These are phyloP conservation scores for Gryllus longicercus DNA, from an alignment of 2,888 invertebrate species.

Conservation along the genomic window DNA sequence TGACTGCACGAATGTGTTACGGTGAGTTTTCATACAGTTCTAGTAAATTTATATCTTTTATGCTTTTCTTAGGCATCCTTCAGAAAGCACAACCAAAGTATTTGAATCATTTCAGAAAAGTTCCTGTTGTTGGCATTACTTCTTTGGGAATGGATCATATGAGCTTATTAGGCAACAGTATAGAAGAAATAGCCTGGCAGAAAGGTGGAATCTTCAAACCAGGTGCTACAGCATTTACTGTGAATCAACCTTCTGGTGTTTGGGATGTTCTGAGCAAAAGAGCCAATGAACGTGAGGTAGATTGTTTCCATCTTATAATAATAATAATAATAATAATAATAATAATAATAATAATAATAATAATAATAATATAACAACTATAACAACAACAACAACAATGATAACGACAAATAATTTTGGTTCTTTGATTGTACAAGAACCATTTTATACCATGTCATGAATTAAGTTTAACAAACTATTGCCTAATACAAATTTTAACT, in stretches of 20 bases:
- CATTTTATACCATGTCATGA: too few relatives aligned
- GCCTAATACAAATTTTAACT: too few relatives aligned
- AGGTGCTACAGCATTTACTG: constrained; percentile 67
- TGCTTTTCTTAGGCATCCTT: too few relatives aligned
- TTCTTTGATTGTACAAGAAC: too few relatives aligned
- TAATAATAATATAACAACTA: too few relatives aligned
- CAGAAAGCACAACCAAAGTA: background rate
- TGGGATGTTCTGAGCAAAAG: constrained; percentile 63
- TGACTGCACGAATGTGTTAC: constrained; percentile 90
- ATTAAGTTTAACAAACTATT: too few relatives aligned
- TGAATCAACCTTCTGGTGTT: constrained; percentile 60
- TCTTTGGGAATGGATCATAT: constrained; percentile 91
- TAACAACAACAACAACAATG: too few relatives aligned
- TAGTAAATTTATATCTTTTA: too few relatives aligned
- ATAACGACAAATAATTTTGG: too few relatives aligned
- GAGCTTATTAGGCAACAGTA: constrained; percentile 71
- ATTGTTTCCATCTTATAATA: too few relatives aligned
- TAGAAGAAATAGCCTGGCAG: constrained; percentile 87
- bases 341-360: too few relatives aligned
- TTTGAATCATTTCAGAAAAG: constrained; percentile 28
- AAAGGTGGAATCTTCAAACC: constrained; percentile 94
- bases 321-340: too few relatives aligned
- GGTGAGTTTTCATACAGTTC: constrained; percentile 49
- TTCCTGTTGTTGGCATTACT: constrained; percentile 73
- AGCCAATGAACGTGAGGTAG: constrained; percentile 61